phyloP scores from a whole-genome alignment of 2,888 invertebrate genomes.

The Limenitis arthemis region DNA sequence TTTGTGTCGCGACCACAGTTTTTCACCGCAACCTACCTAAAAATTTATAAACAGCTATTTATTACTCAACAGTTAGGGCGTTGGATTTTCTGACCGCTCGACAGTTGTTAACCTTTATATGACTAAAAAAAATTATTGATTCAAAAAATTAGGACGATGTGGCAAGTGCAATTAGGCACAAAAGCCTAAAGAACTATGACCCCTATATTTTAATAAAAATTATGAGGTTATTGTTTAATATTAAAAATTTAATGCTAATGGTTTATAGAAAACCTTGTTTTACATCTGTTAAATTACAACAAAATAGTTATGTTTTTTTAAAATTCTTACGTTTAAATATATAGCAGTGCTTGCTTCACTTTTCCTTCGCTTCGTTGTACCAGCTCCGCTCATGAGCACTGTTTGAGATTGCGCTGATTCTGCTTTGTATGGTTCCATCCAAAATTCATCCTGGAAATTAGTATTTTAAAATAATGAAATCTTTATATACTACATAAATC shows the following conservation, averaged over 20 bases:
- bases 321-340: constrained; percentile 51
- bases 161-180: too few species aligned
- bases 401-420: constrained; percentile 43
- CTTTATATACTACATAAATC: too few species aligned
- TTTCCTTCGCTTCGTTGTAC: constrained; percentile 44
- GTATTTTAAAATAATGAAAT: too few species aligned
- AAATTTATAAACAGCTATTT: constrained; percentile 20
- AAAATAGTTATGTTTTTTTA: not conserved
- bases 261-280: not conserved
- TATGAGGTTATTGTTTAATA: too few species aligned
- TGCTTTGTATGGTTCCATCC: constrained; percentile 60
- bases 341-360: constrained; percentile 59
- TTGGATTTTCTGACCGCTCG: not conserved
- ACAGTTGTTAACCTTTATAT: not conserved
- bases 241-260: not conserved
- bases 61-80: not conserved
- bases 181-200: not conserved
- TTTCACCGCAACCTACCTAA: constrained; percentile 83
- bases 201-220: too few species aligned
- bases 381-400: constrained; percentile 49
- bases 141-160: too few species aligned
- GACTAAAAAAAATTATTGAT: too few species aligned
- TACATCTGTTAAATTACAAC: not conserved
- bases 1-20: constrained; percentile 77
- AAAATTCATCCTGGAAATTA: constrained; percentile 54